Base-by-base conservation (phyloP, 1,140 invertebrate genomes). In the Calephelis nemesis region DNA sequence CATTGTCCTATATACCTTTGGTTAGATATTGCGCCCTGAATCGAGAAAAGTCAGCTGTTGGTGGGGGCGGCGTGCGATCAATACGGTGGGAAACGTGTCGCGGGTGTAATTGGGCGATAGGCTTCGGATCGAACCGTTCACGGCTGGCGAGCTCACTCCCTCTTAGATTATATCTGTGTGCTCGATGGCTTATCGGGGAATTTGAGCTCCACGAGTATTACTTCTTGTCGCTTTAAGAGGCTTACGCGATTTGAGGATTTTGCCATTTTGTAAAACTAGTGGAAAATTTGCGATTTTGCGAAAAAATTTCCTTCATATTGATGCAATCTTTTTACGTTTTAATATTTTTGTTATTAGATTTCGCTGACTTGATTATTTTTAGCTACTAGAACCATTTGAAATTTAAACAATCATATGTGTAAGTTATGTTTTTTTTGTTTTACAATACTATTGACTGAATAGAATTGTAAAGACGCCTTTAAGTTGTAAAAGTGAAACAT, bases 31-130 rank as follows among this genome's bases (percentile, higher is more conserved):
- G 11, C 52, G 30, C 50, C 13, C 58, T 39, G 52, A 62, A 60
- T 62, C 47, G 58, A 62, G 47, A 67, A 42, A 42, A 69, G 70
- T 71, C 69, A 72, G 67, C 69, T 71, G 72, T 68, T 63, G 60
- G 68, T 19, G 65, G 50, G 71, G 62, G 48, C 39, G 63, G 54
- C 49, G 42, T 13, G 48, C 75, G 75, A 76, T 76, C 75, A 66
- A 76, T 74, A 74, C 67, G 42, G 66, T 42, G 68, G 62, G 12
- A 60, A 60, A 60, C 68, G 72, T 69, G 67, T 65, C 62, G 64
- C 52, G 67, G 58, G 65, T 52, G 68, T 72, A 69, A 69, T 69
- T 69, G 73, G 65, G 49, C 70, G 70, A 45, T 45, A 58, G 66
- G 54, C 67, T 58, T 64, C 19, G 52, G 19, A 69, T 69, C 49